Conservation (phyloP, 2,113 vertebrate species). For the Spea multiplicata region DNA sequence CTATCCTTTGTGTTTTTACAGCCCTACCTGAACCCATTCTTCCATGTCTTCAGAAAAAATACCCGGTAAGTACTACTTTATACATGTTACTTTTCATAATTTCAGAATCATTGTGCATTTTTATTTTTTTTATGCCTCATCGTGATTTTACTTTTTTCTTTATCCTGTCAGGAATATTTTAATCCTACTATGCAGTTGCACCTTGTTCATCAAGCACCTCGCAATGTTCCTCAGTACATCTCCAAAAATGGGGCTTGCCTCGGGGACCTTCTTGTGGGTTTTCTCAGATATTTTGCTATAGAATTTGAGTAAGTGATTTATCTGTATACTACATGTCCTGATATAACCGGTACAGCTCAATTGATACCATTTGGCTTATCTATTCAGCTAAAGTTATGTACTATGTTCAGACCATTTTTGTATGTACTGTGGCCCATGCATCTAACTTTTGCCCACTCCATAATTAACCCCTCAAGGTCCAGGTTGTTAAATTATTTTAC, state of each 20-base stretch:
- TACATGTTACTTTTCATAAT: too few relatives aligned
- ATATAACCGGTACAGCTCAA: too few relatives aligned
- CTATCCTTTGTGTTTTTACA: constrained; percentile 53
- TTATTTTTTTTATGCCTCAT: too few relatives aligned
- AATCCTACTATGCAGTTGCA: constrained; percentile 79
- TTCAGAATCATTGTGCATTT: too few relatives aligned
- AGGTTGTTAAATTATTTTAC: too few relatives aligned
- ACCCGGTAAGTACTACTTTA: constrained; percentile 79
- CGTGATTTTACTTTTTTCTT: constrained; percentile 47
- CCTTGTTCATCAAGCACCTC: constrained; percentile 76
- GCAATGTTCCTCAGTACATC: constrained; percentile 74
- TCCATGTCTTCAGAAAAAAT: constrained; percentile 88
- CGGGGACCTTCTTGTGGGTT: constrained; percentile 87
- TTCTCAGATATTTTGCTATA: constrained; percentile 89
- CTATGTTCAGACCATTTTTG: too few relatives aligned
- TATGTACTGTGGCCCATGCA: too few relatives aligned
- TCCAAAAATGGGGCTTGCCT: constrained; percentile 85
- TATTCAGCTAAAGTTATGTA: too few relatives aligned
- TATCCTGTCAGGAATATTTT: constrained; percentile 80
- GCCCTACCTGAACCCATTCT: constrained; percentile 85
- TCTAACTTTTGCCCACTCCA: too few relatives aligned
- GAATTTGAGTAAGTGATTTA: constrained; percentile 84
- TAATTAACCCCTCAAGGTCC: too few relatives aligned
- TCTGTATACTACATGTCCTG: not conserved
- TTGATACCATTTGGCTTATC: too few relatives aligned